phyloP scores from a whole-genome alignment of 2,888 invertebrate genomes.

The Xestia rhomboidea region DNA sequence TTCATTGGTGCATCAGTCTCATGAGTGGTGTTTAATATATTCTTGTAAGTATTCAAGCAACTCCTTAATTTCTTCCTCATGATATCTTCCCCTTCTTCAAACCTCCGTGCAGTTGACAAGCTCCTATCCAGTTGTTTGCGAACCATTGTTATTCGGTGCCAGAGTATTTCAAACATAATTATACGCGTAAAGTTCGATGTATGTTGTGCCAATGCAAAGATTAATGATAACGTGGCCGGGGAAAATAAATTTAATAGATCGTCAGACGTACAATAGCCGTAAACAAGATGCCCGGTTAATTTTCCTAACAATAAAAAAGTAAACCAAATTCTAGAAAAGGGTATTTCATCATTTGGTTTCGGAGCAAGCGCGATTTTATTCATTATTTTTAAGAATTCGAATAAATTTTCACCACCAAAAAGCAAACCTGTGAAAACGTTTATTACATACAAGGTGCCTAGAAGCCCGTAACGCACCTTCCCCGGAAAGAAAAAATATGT shows the following conservation, averaged over 20 bases:
- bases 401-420: constrained; percentile 21
- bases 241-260: not conserved
- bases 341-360: not conserved
- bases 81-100: not conserved
- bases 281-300: fast-evolving
- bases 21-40: constrained; percentile 8
- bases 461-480: not conserved
- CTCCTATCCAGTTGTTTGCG: not conserved
- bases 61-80: constrained; percentile 17
- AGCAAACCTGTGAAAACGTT: not conserved
- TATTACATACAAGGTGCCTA: not conserved
- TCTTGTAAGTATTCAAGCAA: constrained; percentile 12
- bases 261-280: fast-evolving
- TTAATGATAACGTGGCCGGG: fast-evolving
- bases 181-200: constrained; percentile 7
- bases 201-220: not conserved
- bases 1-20: constrained; percentile 1
- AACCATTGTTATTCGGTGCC: constrained; percentile 15
- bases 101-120: constrained; percentile 2
- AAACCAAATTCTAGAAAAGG: not conserved
- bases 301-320: not conserved
- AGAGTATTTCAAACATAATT: constrained; percentile 25
- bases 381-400: not conserved
- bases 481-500: fast-evolving
- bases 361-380: not conserved